Percentiles rank a stretch among this genome's conserved stretches.
Evolutionary conservation across 2,113 vertebrate genomes (phyloP).

Genomic region (Scalopus aquaticus): DNA sequence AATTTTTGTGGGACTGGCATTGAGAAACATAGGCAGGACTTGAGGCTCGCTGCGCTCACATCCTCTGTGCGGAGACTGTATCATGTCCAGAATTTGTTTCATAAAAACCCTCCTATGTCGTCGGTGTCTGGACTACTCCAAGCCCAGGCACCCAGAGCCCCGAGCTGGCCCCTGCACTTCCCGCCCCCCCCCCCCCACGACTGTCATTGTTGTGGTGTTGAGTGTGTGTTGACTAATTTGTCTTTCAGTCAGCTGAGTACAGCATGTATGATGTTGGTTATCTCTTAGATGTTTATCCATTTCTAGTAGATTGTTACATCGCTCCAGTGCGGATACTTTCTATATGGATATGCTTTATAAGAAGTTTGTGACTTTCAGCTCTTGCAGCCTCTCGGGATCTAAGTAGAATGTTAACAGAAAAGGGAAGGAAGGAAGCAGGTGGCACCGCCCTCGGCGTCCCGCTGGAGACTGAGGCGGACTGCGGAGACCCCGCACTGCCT

Average conservation of each 20-base stretch:
- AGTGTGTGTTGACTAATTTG: too few species aligned
- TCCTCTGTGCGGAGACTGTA: not conserved
- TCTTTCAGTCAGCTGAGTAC: too few species aligned
- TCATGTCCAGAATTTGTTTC: not conserved
- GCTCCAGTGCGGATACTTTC: not conserved
- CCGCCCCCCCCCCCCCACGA: too few species aligned
- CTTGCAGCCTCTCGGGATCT: not conserved
- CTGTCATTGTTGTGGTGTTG: too few species aligned
- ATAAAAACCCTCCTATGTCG: too few species aligned
- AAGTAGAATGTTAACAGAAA: not conserved
- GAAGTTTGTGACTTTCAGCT: not conserved
- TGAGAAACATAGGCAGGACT: not conserved
- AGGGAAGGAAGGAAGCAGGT: not conserved
- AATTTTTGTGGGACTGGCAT: not conserved
- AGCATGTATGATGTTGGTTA: too few species aligned
- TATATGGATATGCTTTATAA: not conserved
- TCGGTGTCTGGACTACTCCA: too few species aligned
- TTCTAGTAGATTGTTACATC: too few species aligned
- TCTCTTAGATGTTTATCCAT: too few species aligned
- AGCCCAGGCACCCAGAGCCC: too few species aligned
- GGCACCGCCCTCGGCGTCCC: too few species aligned
- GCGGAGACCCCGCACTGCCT: too few species aligned
- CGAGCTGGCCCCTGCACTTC: not conserved
- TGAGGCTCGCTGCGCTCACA: not conserved
- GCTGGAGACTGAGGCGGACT: not conserved